Conservation (phyloP, 2,113 vertebrate genomes). For the Laticauda laticaudata region DNA sequence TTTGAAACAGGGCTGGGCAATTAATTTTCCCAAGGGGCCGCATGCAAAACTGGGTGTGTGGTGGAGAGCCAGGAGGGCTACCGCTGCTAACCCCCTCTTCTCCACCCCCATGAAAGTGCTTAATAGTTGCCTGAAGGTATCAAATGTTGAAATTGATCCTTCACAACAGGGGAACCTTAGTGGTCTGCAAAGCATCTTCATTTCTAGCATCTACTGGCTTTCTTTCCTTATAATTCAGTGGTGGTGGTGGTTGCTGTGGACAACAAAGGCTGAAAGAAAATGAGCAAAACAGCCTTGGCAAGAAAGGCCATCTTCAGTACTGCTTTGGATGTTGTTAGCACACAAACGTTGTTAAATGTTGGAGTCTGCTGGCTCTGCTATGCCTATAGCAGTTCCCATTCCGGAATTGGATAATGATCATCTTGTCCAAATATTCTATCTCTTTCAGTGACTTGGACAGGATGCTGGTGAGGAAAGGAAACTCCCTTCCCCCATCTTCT, state of each 20-base stretch:
- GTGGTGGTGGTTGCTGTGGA: not conserved
- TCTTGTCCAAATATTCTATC: slow-evolving; percentile 30
- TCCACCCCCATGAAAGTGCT: too few relatives aligned
- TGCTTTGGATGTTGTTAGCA: not conserved
- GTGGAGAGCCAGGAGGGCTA: too few relatives aligned
- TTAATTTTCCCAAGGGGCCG: too few relatives aligned
- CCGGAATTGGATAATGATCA: not conserved
- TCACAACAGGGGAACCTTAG: not conserved
- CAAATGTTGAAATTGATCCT: not conserved
- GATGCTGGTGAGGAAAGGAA: slow-evolving; percentile 59
- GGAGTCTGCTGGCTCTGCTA: not conserved
- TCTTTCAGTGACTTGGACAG: not conserved
- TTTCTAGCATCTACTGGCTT: not conserved
- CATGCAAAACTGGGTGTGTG: too few relatives aligned
- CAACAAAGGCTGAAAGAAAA: not conserved
- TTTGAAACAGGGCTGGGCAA: not conserved
- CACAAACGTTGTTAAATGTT: not conserved
- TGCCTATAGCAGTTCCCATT: not conserved
- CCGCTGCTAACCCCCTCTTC: too few relatives aligned
- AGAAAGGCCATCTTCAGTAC: rapidly evolving
- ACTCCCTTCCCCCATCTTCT: slow-evolving; percentile 50
- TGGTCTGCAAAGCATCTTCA: not conserved
- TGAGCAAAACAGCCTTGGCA: not conserved
- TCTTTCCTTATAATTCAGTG: not conserved
- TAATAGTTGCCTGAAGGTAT: not conserved